A percentile compares a stretch with the other conserved stretches of the same genome.
Conservation (phyloP, 2,797 vertebrate species). For the Cuculus canorus region DNA sequence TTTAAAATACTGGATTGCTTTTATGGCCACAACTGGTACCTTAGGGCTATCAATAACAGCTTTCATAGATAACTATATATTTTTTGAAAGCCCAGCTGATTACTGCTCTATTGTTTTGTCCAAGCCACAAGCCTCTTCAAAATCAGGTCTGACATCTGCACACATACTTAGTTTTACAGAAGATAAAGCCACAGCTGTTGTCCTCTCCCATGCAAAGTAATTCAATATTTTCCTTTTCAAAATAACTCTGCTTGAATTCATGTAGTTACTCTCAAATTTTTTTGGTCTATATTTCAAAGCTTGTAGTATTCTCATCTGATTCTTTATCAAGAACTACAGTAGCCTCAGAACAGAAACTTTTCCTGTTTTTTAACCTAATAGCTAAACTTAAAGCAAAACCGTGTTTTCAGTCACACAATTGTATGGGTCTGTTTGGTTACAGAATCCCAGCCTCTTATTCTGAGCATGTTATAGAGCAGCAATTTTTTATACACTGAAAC, state of each 20-base stretch:
- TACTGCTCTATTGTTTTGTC: background rate
- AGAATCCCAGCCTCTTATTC: background rate
- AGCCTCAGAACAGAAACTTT: background rate
- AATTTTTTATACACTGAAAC: background rate
- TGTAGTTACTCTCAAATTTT: background rate
- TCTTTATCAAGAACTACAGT: background rate
- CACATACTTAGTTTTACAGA: background rate
- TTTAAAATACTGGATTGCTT: background rate
- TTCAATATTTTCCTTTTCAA: background rate
- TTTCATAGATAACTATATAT: background rate
- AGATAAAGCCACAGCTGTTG: background rate
- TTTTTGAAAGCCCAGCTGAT: background rate
- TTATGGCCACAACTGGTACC: background rate
- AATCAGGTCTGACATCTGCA: background rate
- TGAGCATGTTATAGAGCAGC: background rate
- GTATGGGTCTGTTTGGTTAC: background rate
- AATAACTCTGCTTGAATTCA: background rate
- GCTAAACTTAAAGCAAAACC: background rate
- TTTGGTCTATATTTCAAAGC: background rate
- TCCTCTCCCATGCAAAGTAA: background rate
- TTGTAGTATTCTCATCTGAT: background rate
- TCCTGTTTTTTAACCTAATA: background rate
- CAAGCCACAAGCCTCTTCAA: background rate
- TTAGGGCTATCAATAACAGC: background rate
- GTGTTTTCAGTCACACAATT: background rate